Conservation (phyloP, 2,888 invertebrate species). For the Eristalis intricaria region DNA sequence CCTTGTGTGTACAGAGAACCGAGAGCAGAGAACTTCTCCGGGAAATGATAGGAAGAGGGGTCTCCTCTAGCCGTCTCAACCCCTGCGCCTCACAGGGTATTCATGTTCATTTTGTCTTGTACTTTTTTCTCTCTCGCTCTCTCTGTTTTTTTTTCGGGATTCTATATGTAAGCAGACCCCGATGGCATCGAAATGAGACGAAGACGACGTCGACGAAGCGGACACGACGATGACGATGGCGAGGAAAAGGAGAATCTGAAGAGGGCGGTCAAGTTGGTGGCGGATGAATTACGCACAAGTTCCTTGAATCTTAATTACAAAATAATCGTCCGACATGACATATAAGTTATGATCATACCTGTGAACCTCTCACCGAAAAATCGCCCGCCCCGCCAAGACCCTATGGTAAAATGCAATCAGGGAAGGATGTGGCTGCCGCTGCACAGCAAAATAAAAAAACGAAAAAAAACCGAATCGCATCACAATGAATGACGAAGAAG, state of each 20-base stretch:
- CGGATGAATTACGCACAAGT: slow-evolving; percentile 72
- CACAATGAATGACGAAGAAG: slow-evolving; percentile 33
- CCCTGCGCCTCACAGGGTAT: background rate
- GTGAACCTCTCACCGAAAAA: slow-evolving; percentile 48
- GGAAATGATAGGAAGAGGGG: slow-evolving; percentile 35
- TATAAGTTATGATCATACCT: slow-evolving; percentile 71
- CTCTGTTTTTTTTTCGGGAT: background rate
- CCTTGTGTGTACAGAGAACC: background rate
- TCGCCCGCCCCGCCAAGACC: slow-evolving; percentile 33
- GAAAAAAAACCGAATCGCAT: slow-evolving; percentile 2
- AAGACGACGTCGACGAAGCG: background rate
- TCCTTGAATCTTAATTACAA: slow-evolving; percentile 72
- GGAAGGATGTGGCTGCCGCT: background rate
- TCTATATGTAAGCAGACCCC: background rate
- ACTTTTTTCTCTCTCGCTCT: background rate
- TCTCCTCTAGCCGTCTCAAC: background rate
- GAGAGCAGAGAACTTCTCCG: slow-evolving; percentile 14
- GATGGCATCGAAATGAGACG: slow-evolving; percentile 5
- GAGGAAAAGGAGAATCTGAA: slow-evolving; percentile 18
- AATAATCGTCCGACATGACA: slow-evolving; percentile 72
- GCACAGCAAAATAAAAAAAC: slow-evolving; percentile 4
- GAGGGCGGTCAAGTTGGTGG: slow-evolving; percentile 67
- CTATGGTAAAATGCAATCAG: slow-evolving; percentile 69
- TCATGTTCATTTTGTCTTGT: background rate
- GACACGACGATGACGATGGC: background rate